Conservation (phyloP, 2,113 vertebrate genomes). For the Phainopepla nitens region DNA sequence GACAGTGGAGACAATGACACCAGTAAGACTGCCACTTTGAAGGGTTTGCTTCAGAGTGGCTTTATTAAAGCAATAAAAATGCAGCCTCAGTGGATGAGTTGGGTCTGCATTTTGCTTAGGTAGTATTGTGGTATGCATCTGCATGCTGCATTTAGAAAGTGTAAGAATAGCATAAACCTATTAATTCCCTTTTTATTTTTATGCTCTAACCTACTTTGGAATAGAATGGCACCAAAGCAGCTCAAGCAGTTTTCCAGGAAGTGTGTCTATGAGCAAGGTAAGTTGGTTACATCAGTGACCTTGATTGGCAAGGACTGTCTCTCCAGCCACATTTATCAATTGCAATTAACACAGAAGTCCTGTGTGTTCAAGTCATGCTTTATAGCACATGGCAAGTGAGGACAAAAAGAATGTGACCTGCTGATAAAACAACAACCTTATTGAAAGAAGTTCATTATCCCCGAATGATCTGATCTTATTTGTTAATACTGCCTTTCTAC, state of each 20-base stretch:
- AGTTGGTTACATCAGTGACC: neutral
- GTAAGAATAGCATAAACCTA: neutral
- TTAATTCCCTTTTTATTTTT: neutral
- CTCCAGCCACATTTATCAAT: neutral
- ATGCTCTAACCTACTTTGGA: neutral
- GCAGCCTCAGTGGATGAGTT: neutral
- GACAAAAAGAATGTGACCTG: conserved; percentile 24
- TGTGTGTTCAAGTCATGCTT: neutral
- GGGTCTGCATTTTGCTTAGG: neutral
- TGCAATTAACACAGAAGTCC: neutral
- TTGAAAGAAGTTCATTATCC: conserved; percentile 46
- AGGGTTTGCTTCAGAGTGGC: neutral
- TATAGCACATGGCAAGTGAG: neutral
- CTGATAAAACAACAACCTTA: conserved; percentile 30
- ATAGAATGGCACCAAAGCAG: neutral
- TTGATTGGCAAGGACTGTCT: neutral
- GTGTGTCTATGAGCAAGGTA: neutral
- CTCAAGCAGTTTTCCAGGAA: neutral
- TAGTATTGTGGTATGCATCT: neutral
- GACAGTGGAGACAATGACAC: neutral
- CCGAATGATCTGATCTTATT: conserved; percentile 4
- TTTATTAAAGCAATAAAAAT: neutral
- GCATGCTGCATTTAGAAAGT: neutral
- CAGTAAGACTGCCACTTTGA: neutral
- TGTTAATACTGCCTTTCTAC: conserved; percentile 35